A percentile compares a stretch with the other conserved stretches of the same genome.
phyloP scores from a whole-genome alignment of 2,797 vertebrate species.

The Psittacula derbiana region DNA sequence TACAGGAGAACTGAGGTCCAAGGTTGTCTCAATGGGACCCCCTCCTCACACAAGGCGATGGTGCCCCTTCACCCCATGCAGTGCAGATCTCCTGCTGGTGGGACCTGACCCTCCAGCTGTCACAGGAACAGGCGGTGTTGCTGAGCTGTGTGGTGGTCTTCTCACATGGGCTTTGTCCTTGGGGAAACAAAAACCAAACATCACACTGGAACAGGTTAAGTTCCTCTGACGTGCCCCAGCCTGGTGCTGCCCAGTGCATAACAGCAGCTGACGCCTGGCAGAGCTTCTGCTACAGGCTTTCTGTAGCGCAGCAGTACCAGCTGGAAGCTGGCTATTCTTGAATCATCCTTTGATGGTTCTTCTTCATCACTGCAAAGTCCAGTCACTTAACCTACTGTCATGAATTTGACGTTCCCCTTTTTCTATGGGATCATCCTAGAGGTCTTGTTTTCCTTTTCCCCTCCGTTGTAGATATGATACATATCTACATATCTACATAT shows the following conservation, averaged over 20 bases:
- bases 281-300: neutral
- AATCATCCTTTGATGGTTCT: neutral
- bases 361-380: neutral
- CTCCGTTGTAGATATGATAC: fast-evolving
- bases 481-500: too few species aligned
- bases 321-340: neutral
- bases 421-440: neutral
- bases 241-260: neutral
- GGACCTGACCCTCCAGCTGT: neutral
- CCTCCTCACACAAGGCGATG: neutral
- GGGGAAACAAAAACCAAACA: neutral
- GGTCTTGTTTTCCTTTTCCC: neutral
- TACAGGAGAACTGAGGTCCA: neutral
- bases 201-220: fast-evolving
- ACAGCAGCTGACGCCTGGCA: fast-evolving
- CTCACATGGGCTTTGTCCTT: neutral
- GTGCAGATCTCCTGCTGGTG: neutral
- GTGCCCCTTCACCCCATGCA: neutral
- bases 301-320: fast-evolving
- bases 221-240: neutral
- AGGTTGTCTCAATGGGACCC: fast-evolving
- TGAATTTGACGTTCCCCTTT: neutral
- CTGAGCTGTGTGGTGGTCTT: fast-evolving
- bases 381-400: neutral
- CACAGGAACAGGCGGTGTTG: neutral